These are phyloP conservation scores for Apamea epomidion DNA, from an alignment of 2,888 invertebrate species.

Conservation along the genomic window DNA sequence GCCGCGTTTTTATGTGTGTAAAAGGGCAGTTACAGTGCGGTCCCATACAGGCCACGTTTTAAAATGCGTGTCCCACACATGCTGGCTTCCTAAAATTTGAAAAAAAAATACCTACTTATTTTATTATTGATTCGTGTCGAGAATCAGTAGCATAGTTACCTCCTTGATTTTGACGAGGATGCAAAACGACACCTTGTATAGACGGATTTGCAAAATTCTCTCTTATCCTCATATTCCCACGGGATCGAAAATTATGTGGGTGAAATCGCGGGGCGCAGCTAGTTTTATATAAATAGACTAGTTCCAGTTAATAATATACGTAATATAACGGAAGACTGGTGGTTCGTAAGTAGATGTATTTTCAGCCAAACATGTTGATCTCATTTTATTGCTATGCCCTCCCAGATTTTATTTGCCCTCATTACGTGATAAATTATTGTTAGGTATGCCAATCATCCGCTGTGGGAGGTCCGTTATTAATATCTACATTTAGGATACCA, in stretches of 20 bases:
- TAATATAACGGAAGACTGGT: conserved; percentile 38
- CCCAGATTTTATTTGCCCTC: conserved; percentile 62
- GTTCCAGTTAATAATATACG: conserved; percentile 41
- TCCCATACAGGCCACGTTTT: too few species aligned
- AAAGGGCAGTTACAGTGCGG: too few species aligned
- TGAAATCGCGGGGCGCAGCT: neutral
- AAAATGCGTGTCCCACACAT: too few species aligned
- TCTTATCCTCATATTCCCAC: neutral
- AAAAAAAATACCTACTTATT: too few species aligned
- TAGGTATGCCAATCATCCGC: conserved; percentile 60
- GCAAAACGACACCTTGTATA: too few species aligned
- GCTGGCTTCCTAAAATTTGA: too few species aligned
- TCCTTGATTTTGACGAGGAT: too few species aligned
- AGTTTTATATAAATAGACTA: conserved; percentile 37
- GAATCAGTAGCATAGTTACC: too few species aligned
- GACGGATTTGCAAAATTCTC: too few species aligned
- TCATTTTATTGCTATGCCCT: conserved; percentile 55
- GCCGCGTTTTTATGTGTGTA: too few species aligned
- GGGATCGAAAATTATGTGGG: neutral
- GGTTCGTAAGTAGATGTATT: conserved; percentile 23
- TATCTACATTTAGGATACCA: conserved; percentile 35
- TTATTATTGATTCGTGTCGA: too few species aligned
- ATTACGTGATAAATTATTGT: conserved; percentile 61
- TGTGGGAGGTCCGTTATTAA: conserved; percentile 62
- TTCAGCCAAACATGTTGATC: conserved; percentile 45